Evolutionary conservation across 2,888 invertebrate species (phyloP), one percentile per base, ranked within the genome.

Genomic region (Blera fallax): DNA sequence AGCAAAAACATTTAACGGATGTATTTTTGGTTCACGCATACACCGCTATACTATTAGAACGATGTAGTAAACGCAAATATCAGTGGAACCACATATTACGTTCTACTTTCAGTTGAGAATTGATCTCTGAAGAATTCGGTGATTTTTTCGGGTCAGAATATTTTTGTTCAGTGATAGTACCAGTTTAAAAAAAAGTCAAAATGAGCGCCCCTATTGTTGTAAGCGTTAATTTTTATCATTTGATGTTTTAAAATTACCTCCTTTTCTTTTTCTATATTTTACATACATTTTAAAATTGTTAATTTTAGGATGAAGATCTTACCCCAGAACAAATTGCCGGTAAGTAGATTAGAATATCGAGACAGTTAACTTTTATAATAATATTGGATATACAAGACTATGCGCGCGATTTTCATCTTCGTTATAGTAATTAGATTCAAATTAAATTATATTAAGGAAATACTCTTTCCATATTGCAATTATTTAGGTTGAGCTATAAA

Each of bases 281-380:
- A 37, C 3, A 60, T 14, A 34, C 5, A 43, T 16, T 40, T 8
- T 18, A 14, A 7, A 10, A 67, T 65, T 56, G 52, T 76, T 58
- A 40, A 58, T 78, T 64, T 74, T 70, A 97, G 97, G 96, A 95
- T 91, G 96, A 97, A 93, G 97, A 97, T 93, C 95, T 97, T 91
- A 97, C 97, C 84, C 94, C 97, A 93, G 97, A 97, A 94, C 97
- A 97, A 93, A 95, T 97, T 90, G 96, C 96, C 92, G 96, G 97
- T 97, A 94, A 94, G 84, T 84, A 37, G 10, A 56, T n/a, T 10
- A 18, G 1, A 48, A 7, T 14, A n/a, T n/a, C 24, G 16, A 50
- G 10, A 48, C 16, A 16, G 16, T 43, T 16, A 16, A 3, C 40
- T 14, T 2, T 10, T 8, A 1, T n/a, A 8, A 32, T 1, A 32